Evolutionary conservation across 1,140 invertebrate species (phyloP).

Genomic region (Drosophila biarmipes): DNA sequence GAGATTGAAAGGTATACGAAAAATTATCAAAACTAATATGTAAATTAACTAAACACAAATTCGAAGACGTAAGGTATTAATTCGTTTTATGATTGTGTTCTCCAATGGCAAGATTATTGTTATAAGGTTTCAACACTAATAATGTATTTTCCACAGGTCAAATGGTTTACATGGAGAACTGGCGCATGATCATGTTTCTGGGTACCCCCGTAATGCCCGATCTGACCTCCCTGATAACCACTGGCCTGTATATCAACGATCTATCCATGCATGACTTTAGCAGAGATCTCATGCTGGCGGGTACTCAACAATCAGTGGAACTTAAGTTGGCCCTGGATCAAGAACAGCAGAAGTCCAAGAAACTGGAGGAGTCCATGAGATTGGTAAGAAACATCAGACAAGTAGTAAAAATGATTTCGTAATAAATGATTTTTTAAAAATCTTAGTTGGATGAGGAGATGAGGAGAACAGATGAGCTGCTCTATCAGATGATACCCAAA

Average conservation of each 20-base stretch:
- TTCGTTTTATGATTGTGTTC: not conserved
- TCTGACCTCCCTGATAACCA: constrained; percentile 93
- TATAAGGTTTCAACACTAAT: not conserved
- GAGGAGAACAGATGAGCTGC: constrained; percentile 96
- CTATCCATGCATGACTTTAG: constrained; percentile 99
- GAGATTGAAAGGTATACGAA: constrained; percentile 90
- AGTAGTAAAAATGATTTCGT: too few species aligned
- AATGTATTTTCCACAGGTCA: constrained; percentile 87
- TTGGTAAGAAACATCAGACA: constrained; percentile 2
- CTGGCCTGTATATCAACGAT: constrained; percentile 97
- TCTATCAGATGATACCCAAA: constrained; percentile 99
- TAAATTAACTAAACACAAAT: not conserved
- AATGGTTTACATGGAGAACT: constrained; percentile 99
- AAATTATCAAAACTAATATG: not conserved
- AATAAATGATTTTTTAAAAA: too few species aligned
- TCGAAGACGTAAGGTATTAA: not conserved
- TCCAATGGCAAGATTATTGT: not conserved
- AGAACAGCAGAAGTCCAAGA: constrained; percentile 98
- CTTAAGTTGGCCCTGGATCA: constrained; percentile 97
- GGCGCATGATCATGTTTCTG: constrained; percentile 98
- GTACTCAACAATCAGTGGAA: constrained; percentile 98
- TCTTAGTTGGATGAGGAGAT: constrained; percentile 95
- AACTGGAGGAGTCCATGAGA: constrained; percentile 97
- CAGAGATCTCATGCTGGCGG: constrained; percentile 97
- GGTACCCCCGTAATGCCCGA: constrained; percentile 98